These are phyloP conservation scores for Drosophila greeni DNA, from an alignment of 2,888 invertebrate genomes.

Conservation along the genomic window DNA sequence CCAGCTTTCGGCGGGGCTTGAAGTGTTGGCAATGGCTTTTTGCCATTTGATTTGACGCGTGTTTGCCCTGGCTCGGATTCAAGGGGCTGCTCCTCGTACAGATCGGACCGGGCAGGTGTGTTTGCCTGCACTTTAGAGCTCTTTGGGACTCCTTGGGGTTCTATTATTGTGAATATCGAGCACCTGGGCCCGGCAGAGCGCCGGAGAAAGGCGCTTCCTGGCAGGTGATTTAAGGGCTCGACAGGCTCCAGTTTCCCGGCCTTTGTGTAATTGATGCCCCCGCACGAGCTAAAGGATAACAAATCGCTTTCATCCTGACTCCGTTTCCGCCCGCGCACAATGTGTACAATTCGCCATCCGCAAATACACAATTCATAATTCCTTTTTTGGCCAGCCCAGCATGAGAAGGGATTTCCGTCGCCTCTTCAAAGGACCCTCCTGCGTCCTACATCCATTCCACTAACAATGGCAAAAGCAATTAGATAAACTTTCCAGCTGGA, in stretches of 20 bases:
- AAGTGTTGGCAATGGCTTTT: constrained; percentile 50
- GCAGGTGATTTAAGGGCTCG: constrained; percentile 49
- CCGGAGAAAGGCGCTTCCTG: constrained; percentile 24
- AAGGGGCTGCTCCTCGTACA: constrained; percentile 1
- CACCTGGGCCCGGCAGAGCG: constrained; percentile 27
- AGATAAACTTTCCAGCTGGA: constrained; percentile 61
- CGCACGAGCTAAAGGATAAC: constrained; percentile 50
- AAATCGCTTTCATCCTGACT: constrained; percentile 62
- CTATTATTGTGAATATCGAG: constrained; percentile 66
- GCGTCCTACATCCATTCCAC: not conserved
- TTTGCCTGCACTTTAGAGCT: constrained; percentile 64
- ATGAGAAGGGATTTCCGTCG: constrained; percentile 60
- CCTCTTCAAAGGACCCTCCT: constrained; percentile 15
- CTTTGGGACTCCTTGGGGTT: constrained; percentile 50
- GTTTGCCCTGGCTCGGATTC: constrained; percentile 14
- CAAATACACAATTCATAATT: constrained; percentile 57
- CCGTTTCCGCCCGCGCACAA: constrained; percentile 23
- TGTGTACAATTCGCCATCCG: constrained; percentile 22
- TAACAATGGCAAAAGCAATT: constrained; percentile 61
- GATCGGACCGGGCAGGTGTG: constrained; percentile 37
- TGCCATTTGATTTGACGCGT: constrained; percentile 52
- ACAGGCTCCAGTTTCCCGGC: constrained; percentile 43
- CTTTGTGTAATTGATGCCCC: constrained; percentile 55
- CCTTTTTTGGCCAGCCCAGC: constrained; percentile 50
- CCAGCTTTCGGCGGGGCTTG: constrained; percentile 5